Evolutionary conservation across 2,797 vertebrate species (phyloP), one percentile per base, ranked within the genome.

Genomic region (Fistularia tabacaria): DNA sequence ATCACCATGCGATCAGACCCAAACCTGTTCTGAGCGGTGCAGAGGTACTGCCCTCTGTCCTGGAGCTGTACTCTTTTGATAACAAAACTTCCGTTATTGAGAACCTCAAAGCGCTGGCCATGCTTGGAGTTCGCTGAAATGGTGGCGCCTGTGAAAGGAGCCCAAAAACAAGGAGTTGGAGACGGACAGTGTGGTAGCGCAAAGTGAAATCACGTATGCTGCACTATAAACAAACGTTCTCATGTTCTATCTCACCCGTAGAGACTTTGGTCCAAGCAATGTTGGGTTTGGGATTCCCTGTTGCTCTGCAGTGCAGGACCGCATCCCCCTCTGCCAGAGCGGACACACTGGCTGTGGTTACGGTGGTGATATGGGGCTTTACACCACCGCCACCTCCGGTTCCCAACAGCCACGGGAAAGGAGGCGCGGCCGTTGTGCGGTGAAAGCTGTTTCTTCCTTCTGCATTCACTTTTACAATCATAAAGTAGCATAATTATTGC

Each of bases 11-110:
- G 88, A 71, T 91, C 92, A 3, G 90, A 86, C 46, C 92, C 91
- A 25, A 89, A 83, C 15, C 53, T 71, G 69, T 91, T 93, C 47
- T 88, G 89, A 15, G 89, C 90, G 0, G 87, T 89, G 67, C 92
- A 93, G 46, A 93, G 85, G 64, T 93, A 93, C 59, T 92, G 91
- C 38, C 92, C 92, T 74, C 89, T 79, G 66, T 93, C 92, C 69
- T 92, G 91, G 14, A 92, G 87, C 69, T 92, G 90, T 15, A 91
- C 76, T 10, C 85, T 91, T 73, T 75, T 88, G 46, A 93, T 89
- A 0, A 90, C 43, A 71, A 93, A 92, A 14, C 90, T 91, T 43
- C 91, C 92, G 55, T 92, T 92, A 65, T 58, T 76, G 54, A 90
- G 80, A 61, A 93, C 92, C 70, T 92, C 89, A 84, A 92, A 93